These are phyloP conservation scores for Phoebastria nigripes DNA, from an alignment of 2,797 vertebrate genomes.

Conservation along the genomic window DNA sequence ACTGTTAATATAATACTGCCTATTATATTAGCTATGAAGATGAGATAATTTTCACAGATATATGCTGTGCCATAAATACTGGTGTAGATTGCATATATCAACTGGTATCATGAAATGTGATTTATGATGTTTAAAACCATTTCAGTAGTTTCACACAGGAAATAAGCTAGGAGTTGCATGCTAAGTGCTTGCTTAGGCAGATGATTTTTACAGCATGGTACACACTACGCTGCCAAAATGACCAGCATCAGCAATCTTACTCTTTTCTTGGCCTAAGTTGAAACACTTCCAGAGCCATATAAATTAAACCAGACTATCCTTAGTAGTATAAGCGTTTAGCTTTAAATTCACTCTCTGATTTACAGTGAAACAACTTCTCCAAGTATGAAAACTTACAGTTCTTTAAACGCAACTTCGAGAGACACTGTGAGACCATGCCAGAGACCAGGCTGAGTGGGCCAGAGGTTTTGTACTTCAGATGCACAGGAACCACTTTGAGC, in stretches of 20 bases:
- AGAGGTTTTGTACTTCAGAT: background rate
- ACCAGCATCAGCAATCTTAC: background rate
- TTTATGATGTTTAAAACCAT: background rate
- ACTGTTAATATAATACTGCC: background rate
- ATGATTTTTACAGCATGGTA: background rate
- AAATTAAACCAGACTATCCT: background rate
- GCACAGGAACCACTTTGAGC: background rate
- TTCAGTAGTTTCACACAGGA: background rate
- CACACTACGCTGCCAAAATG: background rate
- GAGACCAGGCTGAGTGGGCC: background rate
- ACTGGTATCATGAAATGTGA: background rate
- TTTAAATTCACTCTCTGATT: background rate
- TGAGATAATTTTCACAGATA: background rate
- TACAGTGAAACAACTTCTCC: background rate
- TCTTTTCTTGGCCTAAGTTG: background rate
- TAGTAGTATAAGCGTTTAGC: background rate
- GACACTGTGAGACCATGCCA: background rate
- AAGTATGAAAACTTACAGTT: background rate
- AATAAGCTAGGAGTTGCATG: background rate
- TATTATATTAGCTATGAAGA: background rate
- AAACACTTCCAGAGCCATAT: background rate
- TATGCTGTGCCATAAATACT: background rate
- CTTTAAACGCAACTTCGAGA: background rate
- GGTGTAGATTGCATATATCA: background rate
- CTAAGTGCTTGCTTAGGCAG: background rate